Evolutionary conservation across 2,113 vertebrate species (phyloP).

Genomic region (Microtus ochrogaster): DNA sequence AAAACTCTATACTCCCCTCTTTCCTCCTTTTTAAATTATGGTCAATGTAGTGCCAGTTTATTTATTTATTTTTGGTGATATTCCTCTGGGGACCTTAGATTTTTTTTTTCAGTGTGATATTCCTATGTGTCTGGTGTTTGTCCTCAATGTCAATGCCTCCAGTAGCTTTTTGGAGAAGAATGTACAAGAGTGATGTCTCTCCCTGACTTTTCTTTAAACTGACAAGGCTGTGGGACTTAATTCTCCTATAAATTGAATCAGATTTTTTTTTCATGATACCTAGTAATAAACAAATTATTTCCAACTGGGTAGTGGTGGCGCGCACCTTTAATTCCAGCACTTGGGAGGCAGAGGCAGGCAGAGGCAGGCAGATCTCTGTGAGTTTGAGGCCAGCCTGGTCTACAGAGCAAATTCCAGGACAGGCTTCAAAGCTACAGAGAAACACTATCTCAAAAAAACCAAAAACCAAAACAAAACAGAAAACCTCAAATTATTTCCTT

Average conservation of each 20-base stretch:
- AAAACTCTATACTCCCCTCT: not conserved
- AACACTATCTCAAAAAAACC: too few species aligned
- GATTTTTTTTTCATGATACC: not conserved
- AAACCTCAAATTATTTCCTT: not conserved
- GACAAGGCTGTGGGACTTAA: not conserved
- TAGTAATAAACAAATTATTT: not conserved
- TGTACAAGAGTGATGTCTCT: not conserved
- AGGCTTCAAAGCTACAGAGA: too few species aligned
- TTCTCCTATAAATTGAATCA: not conserved
- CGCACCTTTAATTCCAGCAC: too few species aligned
- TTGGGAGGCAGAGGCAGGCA: too few species aligned
- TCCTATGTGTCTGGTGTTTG: not conserved
- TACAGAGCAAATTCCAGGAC: too few species aligned
- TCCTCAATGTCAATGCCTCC: not conserved
- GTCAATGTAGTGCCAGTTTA: not conserved
- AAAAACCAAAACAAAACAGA: too few species aligned
- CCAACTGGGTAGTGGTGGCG: too few species aligned
- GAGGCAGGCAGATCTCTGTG: too few species aligned
- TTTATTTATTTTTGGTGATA: not conserved
- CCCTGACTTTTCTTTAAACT: not conserved
- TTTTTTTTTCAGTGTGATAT: not conserved
- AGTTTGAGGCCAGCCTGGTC: too few species aligned
- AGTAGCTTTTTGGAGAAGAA: slow-evolving; percentile 4
- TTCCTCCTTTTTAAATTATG: not conserved
- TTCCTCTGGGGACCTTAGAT: not conserved